phyloP scores from a whole-genome alignment of 2,113 vertebrate genomes.

The Oreochromis aureus region DNA sequence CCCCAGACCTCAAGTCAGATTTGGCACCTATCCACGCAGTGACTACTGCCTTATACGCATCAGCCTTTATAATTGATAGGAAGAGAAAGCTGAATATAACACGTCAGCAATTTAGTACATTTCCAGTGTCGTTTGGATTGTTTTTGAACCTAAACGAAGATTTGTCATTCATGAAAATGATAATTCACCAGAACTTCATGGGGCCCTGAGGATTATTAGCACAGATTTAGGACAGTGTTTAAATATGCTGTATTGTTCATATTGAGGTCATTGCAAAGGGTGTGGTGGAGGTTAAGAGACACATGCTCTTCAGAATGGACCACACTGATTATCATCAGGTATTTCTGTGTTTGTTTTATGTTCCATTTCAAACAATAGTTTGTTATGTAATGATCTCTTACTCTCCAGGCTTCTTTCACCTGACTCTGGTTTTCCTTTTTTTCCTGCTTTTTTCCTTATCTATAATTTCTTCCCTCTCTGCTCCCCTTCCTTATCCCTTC shows the following conservation, averaged over 20 bases:
- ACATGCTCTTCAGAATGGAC: background rate
- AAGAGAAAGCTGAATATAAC: background rate
- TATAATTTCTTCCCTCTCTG: background rate
- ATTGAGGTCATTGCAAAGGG: background rate
- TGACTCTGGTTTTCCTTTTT: background rate
- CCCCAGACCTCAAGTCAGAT: background rate
- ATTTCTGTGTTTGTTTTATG: background rate
- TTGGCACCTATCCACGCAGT: accelerated
- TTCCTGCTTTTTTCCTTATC: background rate
- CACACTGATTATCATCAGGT: background rate
- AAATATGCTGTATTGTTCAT: background rate
- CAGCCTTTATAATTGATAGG: background rate
- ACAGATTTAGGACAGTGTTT: background rate
- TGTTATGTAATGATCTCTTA: constrained; percentile 18
- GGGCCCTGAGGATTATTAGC: background rate
- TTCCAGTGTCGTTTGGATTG: background rate
- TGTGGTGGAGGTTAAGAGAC: background rate
- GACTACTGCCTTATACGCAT: background rate
- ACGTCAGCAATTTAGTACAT: background rate
- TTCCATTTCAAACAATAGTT: background rate
- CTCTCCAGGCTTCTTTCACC: background rate
- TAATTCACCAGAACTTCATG: background rate
- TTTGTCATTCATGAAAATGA: background rate
- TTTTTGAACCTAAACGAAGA: background rate
- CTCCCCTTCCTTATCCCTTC: background rate